Base-by-base conservation (phyloP, 2,888 invertebrate species). In the Trachelus tabidus region DNA sequence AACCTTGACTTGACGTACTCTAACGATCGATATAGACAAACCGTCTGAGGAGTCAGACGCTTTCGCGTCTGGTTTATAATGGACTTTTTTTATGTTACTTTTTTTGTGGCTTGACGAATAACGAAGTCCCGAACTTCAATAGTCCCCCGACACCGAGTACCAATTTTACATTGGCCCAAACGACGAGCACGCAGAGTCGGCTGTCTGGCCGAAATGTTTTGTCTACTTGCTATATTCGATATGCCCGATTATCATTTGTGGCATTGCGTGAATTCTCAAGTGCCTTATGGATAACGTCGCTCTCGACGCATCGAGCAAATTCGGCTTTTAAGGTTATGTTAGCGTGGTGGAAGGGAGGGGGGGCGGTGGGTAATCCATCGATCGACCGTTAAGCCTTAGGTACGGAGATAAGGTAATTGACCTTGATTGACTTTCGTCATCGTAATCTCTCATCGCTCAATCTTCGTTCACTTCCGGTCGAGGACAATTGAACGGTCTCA, bases 1-100 rank as follows among this genome's bases (percentile, higher is more conserved):
- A 85, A 86, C 89, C 89, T 87, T 89, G 88, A 82, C 86, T 84
- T 82, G 75, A 78, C 79, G 34, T 34, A 80, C 79, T 82, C 81
- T 82, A 83, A 85, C 86, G 85, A 83, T 85, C 84, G 79, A 83
- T 81, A 56, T 56, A 83, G 79, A 79, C 75, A 35, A 77, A 68
- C 34, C 73, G 33, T 75, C 68, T 56, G 34, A 77, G 23, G n/a
- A 23, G 73, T 34, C 35, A 68, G 71, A 34, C 74, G 77, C 79
- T 73, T 1, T 79, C 78, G 77, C 77, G 71, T 71, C 71, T 34
- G 34, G 34, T 34, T 71, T 31, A 31, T 31, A 11, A 56, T 56
- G 9, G 23, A 56, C 6, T 23, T 56, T 56, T 56, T 56, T 40
- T 15, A 4, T 1, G 12, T 37, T 37, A 1, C 12, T 1, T 4